Evolutionary conservation across 2,888 invertebrate species (phyloP), one percentile per base, ranked within the genome.

Genomic region (Meteorus cinctellus): DNA sequence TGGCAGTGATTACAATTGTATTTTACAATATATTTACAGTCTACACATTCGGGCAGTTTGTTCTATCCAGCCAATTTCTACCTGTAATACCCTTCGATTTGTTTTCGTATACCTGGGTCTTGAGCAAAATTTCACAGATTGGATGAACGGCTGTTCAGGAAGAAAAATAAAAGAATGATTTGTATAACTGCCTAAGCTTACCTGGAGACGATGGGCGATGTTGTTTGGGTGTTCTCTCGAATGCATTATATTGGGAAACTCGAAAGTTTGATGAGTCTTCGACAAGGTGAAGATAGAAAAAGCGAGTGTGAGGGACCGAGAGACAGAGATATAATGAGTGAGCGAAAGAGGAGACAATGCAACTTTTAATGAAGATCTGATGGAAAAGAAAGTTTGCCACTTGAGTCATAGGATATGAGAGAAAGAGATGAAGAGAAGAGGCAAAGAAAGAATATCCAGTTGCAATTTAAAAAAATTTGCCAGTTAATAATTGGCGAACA

Each of bases 331-430:
- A n/a, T 12, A 10, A 34, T 4, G 12, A 12, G 41, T 41, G 8
- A 41, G 41, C 41, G 1, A 4, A 8, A 41, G 8, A 12, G 41
- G 41, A 66, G 12, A 36, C 1, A 41, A 66, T 41, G 27, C 66
- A n/a, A 41, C 6, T 41, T 48, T 67, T 45, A 60, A 68, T 74
- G 67, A 48, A 59, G 67, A 36, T 55, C 60, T 68, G 68, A 62
- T 19, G 68, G 60, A 68, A 68, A 74, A 68, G 74, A 74, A 74
- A 74, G 74, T 74, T 48, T 27, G 8, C 59, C 29, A 67, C 27
- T 45, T 67, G 67, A 48, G 41, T 48, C 67, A 67, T 48, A 27
- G 16, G 48, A 41, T 41, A 31, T 5, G 27, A 4, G 6, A 27
- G 41, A 19, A 19, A 45, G n/a, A 12, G n/a, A 27, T 5, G 10